Conservation (phyloP, 2,113 vertebrate genomes). For the Cnemophilus loriae region DNA sequence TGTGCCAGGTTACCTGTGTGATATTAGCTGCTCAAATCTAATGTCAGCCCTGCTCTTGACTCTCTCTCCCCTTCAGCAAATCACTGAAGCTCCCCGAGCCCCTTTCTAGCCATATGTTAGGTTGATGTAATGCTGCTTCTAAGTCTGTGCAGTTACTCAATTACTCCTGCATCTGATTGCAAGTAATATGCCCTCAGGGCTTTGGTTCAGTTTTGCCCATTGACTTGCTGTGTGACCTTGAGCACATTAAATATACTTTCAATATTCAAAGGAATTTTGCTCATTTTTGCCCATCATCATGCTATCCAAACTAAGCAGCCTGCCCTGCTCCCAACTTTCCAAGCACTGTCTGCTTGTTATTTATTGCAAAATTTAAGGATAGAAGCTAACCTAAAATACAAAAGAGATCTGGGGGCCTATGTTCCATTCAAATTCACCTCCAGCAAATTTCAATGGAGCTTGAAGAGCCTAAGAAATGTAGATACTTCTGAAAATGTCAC, state of each 20-base stretch:
- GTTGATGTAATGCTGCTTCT: not conserved
- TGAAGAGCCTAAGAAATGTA: not conserved
- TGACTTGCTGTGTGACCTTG: constrained; percentile 3
- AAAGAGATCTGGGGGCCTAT: not conserved
- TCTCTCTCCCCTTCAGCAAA: not conserved
- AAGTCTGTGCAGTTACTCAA: not conserved
- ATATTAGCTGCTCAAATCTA: not conserved
- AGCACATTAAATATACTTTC: not conserved
- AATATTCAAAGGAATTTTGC: not conserved
- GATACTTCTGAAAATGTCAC: constrained; percentile 15
- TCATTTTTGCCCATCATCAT: not conserved
- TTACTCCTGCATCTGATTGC: not conserved
- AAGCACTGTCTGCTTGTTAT: not conserved
- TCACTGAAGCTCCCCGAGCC: not conserved
- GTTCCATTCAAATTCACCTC: not conserved
- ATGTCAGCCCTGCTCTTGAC: not conserved
- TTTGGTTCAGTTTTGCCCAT: not conserved
- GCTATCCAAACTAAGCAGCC: not conserved
- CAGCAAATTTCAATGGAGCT: not conserved
- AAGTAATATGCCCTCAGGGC: not conserved
- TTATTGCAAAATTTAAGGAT: not conserved
- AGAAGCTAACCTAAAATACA: not conserved
- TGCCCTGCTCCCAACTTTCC: not conserved
- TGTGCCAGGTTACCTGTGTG: not conserved
- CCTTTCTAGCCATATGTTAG: not conserved